These are phyloP conservation scores for Catostylus mosaicus DNA, from an alignment of 30 jellyfish, hydroid and myxozoan species.

Conservation along the genomic window DNA sequence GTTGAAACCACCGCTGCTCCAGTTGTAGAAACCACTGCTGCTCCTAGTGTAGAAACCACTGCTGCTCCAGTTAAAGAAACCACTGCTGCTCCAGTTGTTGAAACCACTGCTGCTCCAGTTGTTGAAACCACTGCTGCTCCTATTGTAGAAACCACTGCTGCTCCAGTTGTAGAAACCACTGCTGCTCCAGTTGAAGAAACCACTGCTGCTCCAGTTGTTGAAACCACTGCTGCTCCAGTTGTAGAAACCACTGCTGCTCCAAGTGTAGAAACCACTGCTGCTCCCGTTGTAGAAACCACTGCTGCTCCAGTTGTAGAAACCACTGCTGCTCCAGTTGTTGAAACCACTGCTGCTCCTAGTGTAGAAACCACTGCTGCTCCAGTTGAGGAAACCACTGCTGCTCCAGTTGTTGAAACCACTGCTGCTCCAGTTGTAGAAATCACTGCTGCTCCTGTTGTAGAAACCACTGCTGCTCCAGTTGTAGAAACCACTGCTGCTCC, in stretches of 20 bases:
- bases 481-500: slow-evolving; percentile 9
- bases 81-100: not conserved
- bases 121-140: slow-evolving; percentile 15
- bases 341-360: slow-evolving; percentile 14
- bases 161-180: slow-evolving; percentile 1
- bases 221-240: slow-evolving; percentile 2
- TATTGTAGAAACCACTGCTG: not conserved
- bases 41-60: slow-evolving; percentile 3
- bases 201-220: slow-evolving; percentile 24
- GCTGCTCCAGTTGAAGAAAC: slow-evolving; percentile 15
- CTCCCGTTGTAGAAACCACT: slow-evolving; percentile 5
- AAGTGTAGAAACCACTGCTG: slow-evolving; percentile 9
- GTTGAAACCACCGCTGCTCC: slow-evolving; percentile 10
- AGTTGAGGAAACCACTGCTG: not conserved
- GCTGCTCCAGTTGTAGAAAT: slow-evolving; percentile 16
- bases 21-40: slow-evolving; percentile 3
- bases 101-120: slow-evolving; percentile 13
- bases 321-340: slow-evolving; percentile 42
- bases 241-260: slow-evolving; percentile 1
- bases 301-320: slow-evolving; percentile 28
- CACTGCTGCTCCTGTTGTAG: not conserved
- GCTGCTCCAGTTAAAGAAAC: slow-evolving; percentile 11
- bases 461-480: slow-evolving; percentile 1
- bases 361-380: slow-evolving; percentile 3
- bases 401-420: slow-evolving; percentile 2